Conservation (phyloP, 2,888 invertebrate species). For the Amorpha juglandis region DNA sequence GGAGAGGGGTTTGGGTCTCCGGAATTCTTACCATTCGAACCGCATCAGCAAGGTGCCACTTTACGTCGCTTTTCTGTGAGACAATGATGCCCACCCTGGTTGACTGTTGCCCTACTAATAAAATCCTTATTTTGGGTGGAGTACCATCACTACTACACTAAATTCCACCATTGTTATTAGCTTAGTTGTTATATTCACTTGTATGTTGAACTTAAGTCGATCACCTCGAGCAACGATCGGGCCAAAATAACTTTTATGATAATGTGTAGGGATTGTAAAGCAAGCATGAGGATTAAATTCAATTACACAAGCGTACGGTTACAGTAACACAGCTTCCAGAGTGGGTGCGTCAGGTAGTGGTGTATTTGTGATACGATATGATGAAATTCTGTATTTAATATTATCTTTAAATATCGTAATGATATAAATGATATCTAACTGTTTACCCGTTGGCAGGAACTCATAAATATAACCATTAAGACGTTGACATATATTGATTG, state of each 20-base stretch:
- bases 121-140: conserved; percentile 70
- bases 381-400: too few species aligned
- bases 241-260: conserved; percentile 57
- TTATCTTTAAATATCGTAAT: neutral
- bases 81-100: too few species aligned
- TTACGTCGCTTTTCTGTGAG: too few species aligned
- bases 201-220: conserved; percentile 13
- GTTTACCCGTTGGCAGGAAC: conserved; percentile 2
- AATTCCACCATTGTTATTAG: conserved; percentile 68
- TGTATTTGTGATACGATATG: neutral
- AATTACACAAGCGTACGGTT: conserved; percentile 62
- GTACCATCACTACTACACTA: conserved; percentile 55
- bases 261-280: conserved; percentile 46
- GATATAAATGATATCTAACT: neutral
- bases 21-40: too few species aligned
- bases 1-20: too few species aligned
- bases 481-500: conserved; percentile 64
- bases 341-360: neutral
- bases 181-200: conserved; percentile 36
- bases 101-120: conserved; percentile 51
- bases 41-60: too few species aligned
- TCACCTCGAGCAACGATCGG: conserved; percentile 25
- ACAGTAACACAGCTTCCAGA: neutral
- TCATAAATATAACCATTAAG: conserved; percentile 48
- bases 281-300: conserved; percentile 27